A percentile compares a stretch with the other conserved stretches of the same genome.
These are phyloP conservation scores for Meiosimyza decipiens DNA, from an alignment of 2,888 invertebrate species.

Conservation along the genomic window DNA sequence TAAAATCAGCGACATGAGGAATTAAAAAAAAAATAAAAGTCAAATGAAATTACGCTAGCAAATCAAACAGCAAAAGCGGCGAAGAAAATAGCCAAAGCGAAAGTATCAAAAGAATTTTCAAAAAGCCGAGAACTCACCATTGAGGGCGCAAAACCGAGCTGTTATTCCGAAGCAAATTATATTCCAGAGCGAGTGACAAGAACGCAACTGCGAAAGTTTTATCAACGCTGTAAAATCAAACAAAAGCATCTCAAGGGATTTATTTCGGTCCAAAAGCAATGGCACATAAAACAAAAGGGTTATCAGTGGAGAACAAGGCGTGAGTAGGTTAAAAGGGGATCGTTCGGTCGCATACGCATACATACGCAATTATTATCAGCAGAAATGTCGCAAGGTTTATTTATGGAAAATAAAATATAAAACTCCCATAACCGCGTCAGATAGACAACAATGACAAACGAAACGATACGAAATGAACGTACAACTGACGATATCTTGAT, in stretches of 20 bases:
- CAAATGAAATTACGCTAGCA: too few species aligned
- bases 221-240: conserved; percentile 58
- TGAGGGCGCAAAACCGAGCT: too few species aligned
- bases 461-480: too few species aligned
- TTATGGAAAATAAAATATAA: conserved; percentile 56
- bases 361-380: conserved; percentile 22
- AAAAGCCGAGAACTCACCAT: too few species aligned
- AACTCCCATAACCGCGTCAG: conserved; percentile 49
- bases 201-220: conserved; percentile 40
- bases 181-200: too few species aligned
- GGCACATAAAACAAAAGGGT: neutral
- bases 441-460: conserved; percentile 36
- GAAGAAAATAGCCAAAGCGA: too few species aligned
- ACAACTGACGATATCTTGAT: conserved; percentile 38
- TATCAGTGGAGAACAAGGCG: neutral
- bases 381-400: conserved; percentile 48
- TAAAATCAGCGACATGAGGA: too few species aligned
- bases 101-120: too few species aligned
- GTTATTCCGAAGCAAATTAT: too few species aligned
- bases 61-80: too few species aligned
- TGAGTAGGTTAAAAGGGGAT: conserved; percentile 32
- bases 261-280: neutral
- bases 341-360: neutral
- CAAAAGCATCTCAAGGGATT: conserved; percentile 48
- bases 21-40: too few species aligned